phyloP scores from a whole-genome alignment of 53 echinoderm and acorn worm species.

The Echinarachnius parma region DNA sequence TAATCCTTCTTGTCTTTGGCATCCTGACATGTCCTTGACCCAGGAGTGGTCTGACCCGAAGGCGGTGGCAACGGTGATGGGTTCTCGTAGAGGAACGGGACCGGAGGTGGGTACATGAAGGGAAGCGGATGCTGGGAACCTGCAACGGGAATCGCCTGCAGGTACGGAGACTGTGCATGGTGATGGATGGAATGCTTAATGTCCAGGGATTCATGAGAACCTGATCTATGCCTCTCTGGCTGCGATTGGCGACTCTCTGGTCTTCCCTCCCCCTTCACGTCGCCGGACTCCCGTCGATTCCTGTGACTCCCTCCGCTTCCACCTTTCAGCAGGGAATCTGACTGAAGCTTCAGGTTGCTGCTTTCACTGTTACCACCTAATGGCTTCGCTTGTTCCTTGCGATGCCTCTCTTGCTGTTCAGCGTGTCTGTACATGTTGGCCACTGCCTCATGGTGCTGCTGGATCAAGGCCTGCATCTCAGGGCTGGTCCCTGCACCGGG shows the following conservation, averaged over 20 bases:
- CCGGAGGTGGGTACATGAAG: slow-evolving; percentile 74
- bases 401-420: slow-evolving; percentile 24
- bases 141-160: slow-evolving; percentile 61
- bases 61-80: slow-evolving; percentile 29
- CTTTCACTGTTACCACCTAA: slow-evolving; percentile 46
- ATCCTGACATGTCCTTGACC: slow-evolving; percentile 43
- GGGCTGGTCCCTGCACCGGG: slow-evolving; percentile 48
- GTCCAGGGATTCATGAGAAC: slow-evolving; percentile 39
- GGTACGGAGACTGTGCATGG: slow-evolving; percentile 47
- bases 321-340: slow-evolving; percentile 5
- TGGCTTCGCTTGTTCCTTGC: slow-evolving; percentile 42
- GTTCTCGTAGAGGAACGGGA: slow-evolving; percentile 70
- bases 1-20: slow-evolving; percentile 38
- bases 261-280: slow-evolving; percentile 47
- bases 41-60: slow-evolving; percentile 43
- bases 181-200: slow-evolving; percentile 50
- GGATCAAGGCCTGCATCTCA: slow-evolving; percentile 64
- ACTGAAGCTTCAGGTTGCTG: slow-evolving; percentile 33
- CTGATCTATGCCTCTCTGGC: slow-evolving; percentile 24
- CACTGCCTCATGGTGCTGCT: slow-evolving; percentile 76
- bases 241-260: slow-evolving; percentile 53
- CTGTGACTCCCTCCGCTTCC: slow-evolving; percentile 23
- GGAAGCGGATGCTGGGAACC: slow-evolving; percentile 57
- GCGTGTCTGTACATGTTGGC: slow-evolving; percentile 54
- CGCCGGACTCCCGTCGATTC: slow-evolving; percentile 42